Evolutionary conservation across 2,888 invertebrate genomes (phyloP).

Genomic region (Tricholauxania praeusta): DNA sequence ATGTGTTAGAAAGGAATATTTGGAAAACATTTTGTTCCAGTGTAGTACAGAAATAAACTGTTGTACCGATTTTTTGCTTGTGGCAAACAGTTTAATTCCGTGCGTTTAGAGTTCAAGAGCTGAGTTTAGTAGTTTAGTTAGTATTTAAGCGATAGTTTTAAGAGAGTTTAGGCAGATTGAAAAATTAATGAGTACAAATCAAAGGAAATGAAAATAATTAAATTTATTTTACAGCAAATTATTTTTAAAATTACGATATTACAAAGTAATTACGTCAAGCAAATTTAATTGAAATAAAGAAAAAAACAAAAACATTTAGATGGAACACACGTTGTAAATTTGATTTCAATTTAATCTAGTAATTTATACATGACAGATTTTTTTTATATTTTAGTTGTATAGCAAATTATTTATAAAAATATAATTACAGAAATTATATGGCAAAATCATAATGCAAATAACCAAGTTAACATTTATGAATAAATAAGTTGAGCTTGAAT

Average conservation of each 20-base stretch:
- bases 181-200: conserved; percentile 8
- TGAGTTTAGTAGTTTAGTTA: conserved; percentile 8
- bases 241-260: conserved; percentile 10
- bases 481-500: conserved; percentile 11
- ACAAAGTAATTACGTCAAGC: conserved; percentile 2
- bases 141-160: conserved; percentile 25
- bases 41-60: conserved; percentile 40
- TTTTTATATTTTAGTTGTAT: neutral
- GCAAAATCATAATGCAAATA: conserved; percentile 27
- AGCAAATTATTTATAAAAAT: conserved; percentile 22
- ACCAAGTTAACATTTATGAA: conserved; percentile 24
- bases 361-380: conserved; percentile 19
- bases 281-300: conserved; percentile 6
- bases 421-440: conserved; percentile 22
- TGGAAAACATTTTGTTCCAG: conserved; percentile 51
- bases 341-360: conserved; percentile 3
- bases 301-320: conserved; percentile 7
- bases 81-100: conserved; percentile 24
- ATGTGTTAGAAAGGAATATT: conserved; percentile 49
- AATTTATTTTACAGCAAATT: conserved; percentile 23
- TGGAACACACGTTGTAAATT: conserved; percentile 9
- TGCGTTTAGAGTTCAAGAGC: conserved; percentile 23
- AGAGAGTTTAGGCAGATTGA: conserved; percentile 18
- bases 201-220: neutral
- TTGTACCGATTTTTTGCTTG: neutral